phyloP scores from a whole-genome alignment of 2,888 invertebrate species.

The Tenthredo livida region DNA sequence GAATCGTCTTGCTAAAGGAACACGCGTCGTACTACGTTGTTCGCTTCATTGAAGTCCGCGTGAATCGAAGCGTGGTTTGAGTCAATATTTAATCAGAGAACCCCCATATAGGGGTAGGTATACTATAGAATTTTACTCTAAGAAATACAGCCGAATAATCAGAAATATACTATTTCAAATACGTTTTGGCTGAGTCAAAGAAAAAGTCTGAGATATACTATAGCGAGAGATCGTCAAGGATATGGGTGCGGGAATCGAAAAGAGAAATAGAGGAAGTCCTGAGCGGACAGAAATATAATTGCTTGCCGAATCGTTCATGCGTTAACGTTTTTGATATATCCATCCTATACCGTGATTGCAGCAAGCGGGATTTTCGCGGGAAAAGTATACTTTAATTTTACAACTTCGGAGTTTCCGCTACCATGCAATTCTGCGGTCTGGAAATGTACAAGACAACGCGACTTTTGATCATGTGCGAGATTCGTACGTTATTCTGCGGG shows the following conservation, averaged over 20 bases:
- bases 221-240: constrained; percentile 23
- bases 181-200: constrained; percentile 48
- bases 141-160: constrained; percentile 51
- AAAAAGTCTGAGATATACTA: constrained; percentile 37
- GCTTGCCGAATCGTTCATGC: constrained; percentile 71
- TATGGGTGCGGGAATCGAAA: constrained; percentile 28
- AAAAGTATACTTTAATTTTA: constrained; percentile 62
- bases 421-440: background rate
- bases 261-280: constrained; percentile 55
- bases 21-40: constrained; percentile 6
- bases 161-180: constrained; percentile 49
- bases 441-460: background rate
- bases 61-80: constrained; percentile 21
- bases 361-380: constrained; percentile 71
- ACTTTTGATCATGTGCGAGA: background rate
- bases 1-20: constrained; percentile 17
- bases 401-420: background rate
- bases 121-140: constrained; percentile 35
- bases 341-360: constrained; percentile 69
- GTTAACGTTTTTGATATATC: constrained; percentile 72
- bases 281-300: constrained; percentile 67
- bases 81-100: constrained; percentile 50
- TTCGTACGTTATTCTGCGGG: background rate
- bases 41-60: constrained; percentile 32
- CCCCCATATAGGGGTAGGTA: constrained; percentile 41